phyloP scores from a whole-genome alignment of 2,888 invertebrate genomes.

The Dryomyza anilis region DNA sequence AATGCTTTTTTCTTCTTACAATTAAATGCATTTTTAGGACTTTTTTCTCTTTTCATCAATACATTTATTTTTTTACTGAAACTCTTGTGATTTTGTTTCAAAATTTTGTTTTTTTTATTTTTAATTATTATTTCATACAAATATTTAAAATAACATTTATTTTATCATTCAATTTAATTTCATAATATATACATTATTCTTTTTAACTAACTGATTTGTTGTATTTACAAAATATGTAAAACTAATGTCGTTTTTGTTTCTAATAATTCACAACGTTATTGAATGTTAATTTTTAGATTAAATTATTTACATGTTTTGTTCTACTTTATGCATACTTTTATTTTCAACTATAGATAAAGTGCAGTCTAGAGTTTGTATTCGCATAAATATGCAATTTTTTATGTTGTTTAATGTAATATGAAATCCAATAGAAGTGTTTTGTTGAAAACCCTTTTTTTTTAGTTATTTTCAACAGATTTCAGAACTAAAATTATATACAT shows the following conservation, averaged over 20 bases:
- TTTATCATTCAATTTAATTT: not conserved
- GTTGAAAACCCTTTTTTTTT: too few species aligned
- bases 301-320: constrained; percentile 5
- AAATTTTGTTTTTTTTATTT: not conserved
- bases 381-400: too few species aligned
- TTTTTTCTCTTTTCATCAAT: too few species aligned
- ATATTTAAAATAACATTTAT: constrained; percentile 10
- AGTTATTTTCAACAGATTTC: too few species aligned
- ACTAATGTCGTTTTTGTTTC: not conserved
- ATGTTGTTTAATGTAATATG: too few species aligned
- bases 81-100: too few species aligned
- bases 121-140: not conserved
- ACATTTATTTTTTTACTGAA: too few species aligned
- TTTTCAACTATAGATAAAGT: constrained; percentile 10
- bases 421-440: too few species aligned
- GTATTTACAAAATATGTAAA: constrained; percentile 1
- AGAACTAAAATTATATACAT: too few species aligned
- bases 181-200: not conserved
- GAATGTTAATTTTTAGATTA: constrained; percentile 2
- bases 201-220: not conserved
- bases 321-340: not conserved
- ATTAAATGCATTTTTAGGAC: too few species aligned
- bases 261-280: constrained; percentile 16
- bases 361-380: constrained; percentile 15
- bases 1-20: too few species aligned